Percentiles rank a stretch among this genome's conserved stretches.
Evolutionary conservation across 2,113 vertebrate genomes (phyloP).

Genomic region (Syrmaticus mikado): DNA sequence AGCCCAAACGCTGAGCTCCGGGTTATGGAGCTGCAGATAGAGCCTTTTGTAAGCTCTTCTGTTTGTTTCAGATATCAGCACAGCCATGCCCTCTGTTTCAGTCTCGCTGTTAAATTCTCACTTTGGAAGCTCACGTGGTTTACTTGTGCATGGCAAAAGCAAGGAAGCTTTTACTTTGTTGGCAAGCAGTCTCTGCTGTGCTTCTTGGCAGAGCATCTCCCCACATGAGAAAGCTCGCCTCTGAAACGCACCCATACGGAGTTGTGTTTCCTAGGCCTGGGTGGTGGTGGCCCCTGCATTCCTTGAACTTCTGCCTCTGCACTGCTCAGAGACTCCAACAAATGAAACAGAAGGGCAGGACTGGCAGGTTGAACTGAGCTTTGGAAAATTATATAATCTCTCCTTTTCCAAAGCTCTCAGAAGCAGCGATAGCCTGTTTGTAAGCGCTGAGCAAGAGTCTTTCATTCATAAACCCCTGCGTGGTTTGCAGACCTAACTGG

Average conservation of each 20-base stretch:
- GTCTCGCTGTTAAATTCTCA: background rate
- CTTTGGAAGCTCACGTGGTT: background rate
- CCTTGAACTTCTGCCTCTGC: background rate
- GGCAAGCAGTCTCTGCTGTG: background rate
- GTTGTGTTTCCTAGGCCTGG: background rate
- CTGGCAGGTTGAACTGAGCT: background rate
- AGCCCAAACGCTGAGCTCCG: background rate
- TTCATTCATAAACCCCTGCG: background rate
- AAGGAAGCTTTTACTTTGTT: background rate
- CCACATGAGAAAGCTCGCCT: background rate
- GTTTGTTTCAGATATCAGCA: background rate
- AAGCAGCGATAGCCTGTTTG: background rate
- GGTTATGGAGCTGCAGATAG: background rate
- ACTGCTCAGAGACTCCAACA: background rate
- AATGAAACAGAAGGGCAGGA: rapidly evolving
- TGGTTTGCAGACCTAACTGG: background rate
- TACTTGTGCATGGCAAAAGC: background rate
- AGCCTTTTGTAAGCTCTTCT: background rate
- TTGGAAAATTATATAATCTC: background rate
- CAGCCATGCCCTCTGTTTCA: background rate
- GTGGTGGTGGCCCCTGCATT: background rate
- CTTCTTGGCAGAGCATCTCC: background rate
- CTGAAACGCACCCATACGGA: background rate
- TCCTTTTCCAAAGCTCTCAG: background rate
- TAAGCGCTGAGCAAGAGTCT: background rate